phyloP scores from a whole-genome alignment of 2,113 vertebrate genomes.

The Ceyx margarethae region DNA sequence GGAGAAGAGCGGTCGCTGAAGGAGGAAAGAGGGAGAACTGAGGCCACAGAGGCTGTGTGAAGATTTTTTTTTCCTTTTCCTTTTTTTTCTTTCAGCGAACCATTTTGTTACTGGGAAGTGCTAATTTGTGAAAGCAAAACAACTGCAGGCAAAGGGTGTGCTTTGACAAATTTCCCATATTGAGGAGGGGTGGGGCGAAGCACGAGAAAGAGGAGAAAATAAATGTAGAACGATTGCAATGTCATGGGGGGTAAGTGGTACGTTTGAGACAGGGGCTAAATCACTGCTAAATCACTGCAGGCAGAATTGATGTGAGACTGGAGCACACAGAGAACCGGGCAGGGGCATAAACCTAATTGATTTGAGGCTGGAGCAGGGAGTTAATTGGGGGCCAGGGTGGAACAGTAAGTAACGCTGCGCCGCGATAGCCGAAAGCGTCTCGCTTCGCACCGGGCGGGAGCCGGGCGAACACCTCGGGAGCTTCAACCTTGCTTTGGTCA shows the following conservation, averaged over 20 bases:
- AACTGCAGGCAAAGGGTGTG: conserved; percentile 47
- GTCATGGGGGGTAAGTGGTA: conserved; percentile 66
- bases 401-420: conserved; percentile 60
- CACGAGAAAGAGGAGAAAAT: conserved; percentile 64
- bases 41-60: neutral
- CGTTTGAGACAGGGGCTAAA: conserved; percentile 66
- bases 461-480: neutral
- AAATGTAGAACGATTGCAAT: conserved; percentile 64
- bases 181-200: conserved; percentile 16
- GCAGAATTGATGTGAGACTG: conserved; percentile 68
- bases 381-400: conserved; percentile 67
- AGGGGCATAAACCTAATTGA: conserved; percentile 71
- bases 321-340: conserved; percentile 63
- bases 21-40: neutral
- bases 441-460: neutral
- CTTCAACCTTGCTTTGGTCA: neutral
- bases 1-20: neutral
- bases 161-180: conserved; percentile 54
- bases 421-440: conserved; percentile 64
- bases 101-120: conserved; percentile 29
- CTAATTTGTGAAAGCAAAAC: conserved; percentile 63
- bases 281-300: conserved; percentile 71
- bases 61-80: no score
- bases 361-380: conserved; percentile 66
- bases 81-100: neutral